These are phyloP conservation scores for Halictus rubicundus DNA, from an alignment of 1,140 invertebrate genomes.

Conservation along the genomic window DNA sequence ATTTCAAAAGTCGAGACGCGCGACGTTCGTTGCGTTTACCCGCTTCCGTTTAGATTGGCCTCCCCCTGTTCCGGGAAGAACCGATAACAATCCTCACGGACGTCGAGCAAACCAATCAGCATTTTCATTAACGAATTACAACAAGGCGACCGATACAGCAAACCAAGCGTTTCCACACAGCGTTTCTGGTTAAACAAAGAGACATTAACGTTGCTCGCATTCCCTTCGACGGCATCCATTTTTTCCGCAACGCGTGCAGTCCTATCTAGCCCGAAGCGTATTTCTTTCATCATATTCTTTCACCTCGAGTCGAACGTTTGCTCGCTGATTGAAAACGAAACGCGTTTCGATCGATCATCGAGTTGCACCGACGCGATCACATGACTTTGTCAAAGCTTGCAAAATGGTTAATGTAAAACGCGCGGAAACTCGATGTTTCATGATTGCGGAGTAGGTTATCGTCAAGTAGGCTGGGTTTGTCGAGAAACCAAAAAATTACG, in stretches of 20 bases:
- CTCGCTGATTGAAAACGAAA: neutral
- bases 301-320: neutral
- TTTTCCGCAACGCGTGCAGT: neutral
- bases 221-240: neutral
- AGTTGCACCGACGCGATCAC: too few relatives aligned
- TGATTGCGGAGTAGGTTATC: neutral
- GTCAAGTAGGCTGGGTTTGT: neutral
- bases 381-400: too few relatives aligned
- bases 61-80: neutral
- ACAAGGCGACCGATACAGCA: neutral
- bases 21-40: neutral
- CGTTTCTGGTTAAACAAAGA: neutral
- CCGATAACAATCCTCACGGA: neutral
- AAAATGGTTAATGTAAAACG: too few relatives aligned
- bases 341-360: too few relatives aligned
- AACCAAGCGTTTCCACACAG: too few relatives aligned
- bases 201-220: neutral
- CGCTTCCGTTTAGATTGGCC: constrained; percentile 2
- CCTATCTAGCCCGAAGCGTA: neutral
- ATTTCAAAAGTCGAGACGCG: neutral
- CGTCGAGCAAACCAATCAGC: too few relatives aligned
- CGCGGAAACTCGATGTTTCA: too few relatives aligned
- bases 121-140: too few relatives aligned
- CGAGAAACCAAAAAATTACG: neutral
- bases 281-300: neutral